Base-by-base conservation (phyloP, 2,888 invertebrate species). In the Agrotis puta region DNA sequence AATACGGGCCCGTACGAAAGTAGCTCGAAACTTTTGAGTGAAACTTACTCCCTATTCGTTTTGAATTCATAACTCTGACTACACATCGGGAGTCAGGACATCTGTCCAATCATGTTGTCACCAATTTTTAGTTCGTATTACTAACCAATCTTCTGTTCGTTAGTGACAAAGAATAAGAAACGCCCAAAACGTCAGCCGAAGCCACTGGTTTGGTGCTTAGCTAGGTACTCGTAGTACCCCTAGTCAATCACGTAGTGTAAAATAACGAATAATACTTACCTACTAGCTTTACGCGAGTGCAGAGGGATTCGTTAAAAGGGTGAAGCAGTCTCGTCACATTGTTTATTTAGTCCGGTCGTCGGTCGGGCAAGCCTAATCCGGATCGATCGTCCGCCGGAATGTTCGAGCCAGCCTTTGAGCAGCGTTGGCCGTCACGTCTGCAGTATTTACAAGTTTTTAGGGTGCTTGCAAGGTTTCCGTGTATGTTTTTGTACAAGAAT, bases 241-340 rank as follows among this genome's bases (percentile, higher is more conserved):
- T 58, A 83, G 84, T 85, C 81, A 81, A 74, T 80, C 74, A 74
- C 77, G 83, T 74, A 78, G 88, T 81, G 77, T 81, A 88, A 91
- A 90, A 88, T 90, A 90, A 92, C 90, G 91, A 91, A 92, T 92
- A 90, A 89, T 88, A 88, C 88, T 88, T 87, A 88, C 88, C 88
- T 87, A 89, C 88, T 87, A 89, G 89, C 87, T 91, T 89, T 91
- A 88, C 88, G 84, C 87, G 89, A 87, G 80, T 88, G 89, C 89
- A 89, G 88, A 90, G 92, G 92, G 93, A 93, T 94, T 94, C 94
- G 94, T 94, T 94, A 94, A 94, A 95, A 94, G 94, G 94, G 94
- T 93, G 92, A 92, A 92, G 87, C 87, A 91, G 90, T 90, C 89
- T 91, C 93, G 93, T 95, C 94, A 93, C 95, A 94, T 95, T 95